phyloP scores from a whole-genome alignment of 2,113 vertebrate species.

The Hyaena hyaena region DNA sequence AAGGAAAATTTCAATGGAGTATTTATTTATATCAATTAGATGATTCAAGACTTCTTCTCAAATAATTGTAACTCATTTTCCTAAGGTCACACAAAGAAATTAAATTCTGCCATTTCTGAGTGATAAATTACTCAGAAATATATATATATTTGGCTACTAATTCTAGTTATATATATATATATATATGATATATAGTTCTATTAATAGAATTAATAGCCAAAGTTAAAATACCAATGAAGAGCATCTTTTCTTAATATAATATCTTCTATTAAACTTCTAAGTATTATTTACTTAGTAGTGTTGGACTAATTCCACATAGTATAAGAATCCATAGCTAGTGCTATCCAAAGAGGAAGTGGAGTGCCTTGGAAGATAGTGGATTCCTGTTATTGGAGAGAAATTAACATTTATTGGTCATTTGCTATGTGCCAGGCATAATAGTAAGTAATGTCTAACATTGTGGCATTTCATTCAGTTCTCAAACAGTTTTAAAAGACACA shows the following conservation, averaged over 20 bases:
- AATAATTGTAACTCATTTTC: neutral
- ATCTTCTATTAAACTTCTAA: neutral
- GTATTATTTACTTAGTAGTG: neutral
- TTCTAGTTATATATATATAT: no score
- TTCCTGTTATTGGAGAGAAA: neutral
- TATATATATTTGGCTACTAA: neutral
- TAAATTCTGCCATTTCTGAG: conserved; percentile 27
- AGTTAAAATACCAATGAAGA: conserved; percentile 16
- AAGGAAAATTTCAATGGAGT: neutral
- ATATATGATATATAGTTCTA: no score
- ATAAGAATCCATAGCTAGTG: neutral
- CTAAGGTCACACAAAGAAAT: neutral
- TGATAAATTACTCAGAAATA: conserved; percentile 11
- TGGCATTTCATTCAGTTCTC: conserved; percentile 29
- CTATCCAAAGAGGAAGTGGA: neutral
- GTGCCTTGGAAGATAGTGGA: neutral
- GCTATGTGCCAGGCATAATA: neutral
- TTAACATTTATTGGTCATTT: conserved; percentile 15
- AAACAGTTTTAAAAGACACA: conserved; percentile 15
- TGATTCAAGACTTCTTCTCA: neutral
- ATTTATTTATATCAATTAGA: neutral
- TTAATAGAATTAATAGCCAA: neutral
- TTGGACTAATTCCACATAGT: neutral
- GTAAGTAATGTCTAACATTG: neutral
- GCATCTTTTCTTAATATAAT: conserved; percentile 45